Evolutionary conservation across 2,797 vertebrate genomes (phyloP), one percentile per base, ranked within the genome.

Genomic region (Lacerta bilineata): DNA sequence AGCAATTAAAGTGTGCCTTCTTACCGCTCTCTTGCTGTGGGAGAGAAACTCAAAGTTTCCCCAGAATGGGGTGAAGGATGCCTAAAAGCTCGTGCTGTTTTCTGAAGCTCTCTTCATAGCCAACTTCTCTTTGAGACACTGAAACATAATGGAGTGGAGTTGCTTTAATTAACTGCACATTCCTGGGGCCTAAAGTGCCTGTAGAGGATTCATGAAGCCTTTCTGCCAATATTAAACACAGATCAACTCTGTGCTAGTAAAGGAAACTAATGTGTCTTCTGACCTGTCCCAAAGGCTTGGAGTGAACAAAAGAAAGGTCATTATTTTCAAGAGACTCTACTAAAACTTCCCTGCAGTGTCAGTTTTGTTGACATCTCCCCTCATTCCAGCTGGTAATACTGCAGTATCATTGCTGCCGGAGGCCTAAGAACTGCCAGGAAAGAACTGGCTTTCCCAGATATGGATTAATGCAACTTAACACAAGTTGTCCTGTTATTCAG

Each of bases 1-100:
- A 18, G 46, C 87, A 88, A 93, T 93, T 91, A 91, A 94, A 93
- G 84, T 64, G 33, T 85, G 15, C 55, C 66, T 61, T 1, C 2
- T 66, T 80, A 25, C 80, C 23, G 84, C 33, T 85, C 39, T 64
- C 61, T 75, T 4, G 1, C 88, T 85, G 83, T 36, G 72, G 23
- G 64, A 79, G 75, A 0, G 0, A 29, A 41, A 25, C 0, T 0
- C 82, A 80, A 8, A 0, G 4, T 79, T 84, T 20, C 2, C 83
- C 4, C 0, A 20, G 68, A 88, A 64, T 1, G 29, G 1, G 18
- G 83, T 66, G 29, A 75, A 75, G 59, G 64, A 18, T 75, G 29
- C 36, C 29, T 8, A 1, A 15, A 36, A 69, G 8, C 85, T 66
- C 55, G 11, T 0, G 0, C 80, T 87, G 71, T 66, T 87, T 36